Conservation (phyloP, 1,140 invertebrate genomes). For the Geopemphigus sp. region DNA sequence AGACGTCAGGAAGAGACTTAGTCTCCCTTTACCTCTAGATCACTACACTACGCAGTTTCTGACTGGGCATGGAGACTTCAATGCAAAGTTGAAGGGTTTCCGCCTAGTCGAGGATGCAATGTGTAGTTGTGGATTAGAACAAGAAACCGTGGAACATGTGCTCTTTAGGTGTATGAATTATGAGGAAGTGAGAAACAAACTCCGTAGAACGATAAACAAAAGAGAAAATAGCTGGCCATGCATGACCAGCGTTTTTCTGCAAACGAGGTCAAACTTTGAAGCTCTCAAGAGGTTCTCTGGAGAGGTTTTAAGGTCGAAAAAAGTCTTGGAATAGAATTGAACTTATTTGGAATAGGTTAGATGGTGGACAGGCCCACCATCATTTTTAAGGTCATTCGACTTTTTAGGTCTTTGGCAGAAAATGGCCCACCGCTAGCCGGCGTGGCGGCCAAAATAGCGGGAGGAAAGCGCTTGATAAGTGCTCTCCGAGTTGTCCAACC, state of each 20-base stretch:
- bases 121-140: background rate
- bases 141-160: background rate
- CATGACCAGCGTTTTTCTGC: no score
- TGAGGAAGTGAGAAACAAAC: background rate
- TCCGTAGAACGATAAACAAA: no score
- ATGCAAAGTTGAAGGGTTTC: background rate
- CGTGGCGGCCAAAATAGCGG: background rate
- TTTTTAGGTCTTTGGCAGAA: no score
- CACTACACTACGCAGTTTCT: background rate
- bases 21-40: background rate
- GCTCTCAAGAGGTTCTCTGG: no score
- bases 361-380: no score
- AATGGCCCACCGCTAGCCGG: slow-evolving; percentile 3
- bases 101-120: background rate
- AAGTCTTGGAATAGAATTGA: background rate
- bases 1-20: background rate
- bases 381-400: background rate
- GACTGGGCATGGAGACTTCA: background rate
- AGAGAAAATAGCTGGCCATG: no score
- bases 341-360: background rate
- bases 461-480: background rate
- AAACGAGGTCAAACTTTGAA: no score
- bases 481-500: background rate
- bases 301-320: background rate
- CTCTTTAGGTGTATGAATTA: background rate